Base-by-base conservation (phyloP, 2,113 vertebrate species). In the Nothobranchius furzeri region DNA sequence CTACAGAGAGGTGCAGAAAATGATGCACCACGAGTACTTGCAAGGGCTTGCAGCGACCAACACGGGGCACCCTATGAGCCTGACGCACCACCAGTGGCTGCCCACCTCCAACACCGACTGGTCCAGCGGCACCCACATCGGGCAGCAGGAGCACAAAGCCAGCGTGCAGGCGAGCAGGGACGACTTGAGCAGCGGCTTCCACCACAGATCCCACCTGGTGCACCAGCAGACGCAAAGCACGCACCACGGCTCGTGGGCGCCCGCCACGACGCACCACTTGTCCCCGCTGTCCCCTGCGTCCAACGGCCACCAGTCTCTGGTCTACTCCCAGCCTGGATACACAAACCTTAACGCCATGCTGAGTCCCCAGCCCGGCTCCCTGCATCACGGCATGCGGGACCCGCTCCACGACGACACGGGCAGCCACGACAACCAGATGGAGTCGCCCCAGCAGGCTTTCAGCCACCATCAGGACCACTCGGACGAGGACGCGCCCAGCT, bases 11-110 rank as follows among this genome's bases (percentile, higher is more conserved):
- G 96, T 98, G 90, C 96, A 97, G 94, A 98, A 98, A 92, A 96
- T 98, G 94, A 97, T 98, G 95, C 96, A 98, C 94, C 96, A 96
- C 92, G 96, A 98, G 89, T 98, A 95, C 86, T 90, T 96, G 85
- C 95, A 95, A 85, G 95, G 96, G 87, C 92, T 98, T 64, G 95
- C 95, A 83, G 95, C 94, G 12, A 95, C 94, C 89, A 94, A 95
- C 91, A 95, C 95, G 85, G 96, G 96, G 79, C 96, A 97, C 85
- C 95, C 96, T 78, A 95, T 97, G 93, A 95, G 94, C 88, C 91
- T 97, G 73, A 95, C 95, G 83, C 96, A 96, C 87, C 95, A 95
- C 88, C 96, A 98, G 95, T 97, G 96, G 96, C 89, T 97, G 81
- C 95, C 95, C 76, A 92, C 93, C 50, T 94, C 93, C 88, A 93